A percentile compares a stretch with the other conserved stretches of the same genome.
These are phyloP conservation scores for Phenacoccus solenopsis DNA, from an alignment of 1,140 invertebrate genomes.

Conservation along the genomic window DNA sequence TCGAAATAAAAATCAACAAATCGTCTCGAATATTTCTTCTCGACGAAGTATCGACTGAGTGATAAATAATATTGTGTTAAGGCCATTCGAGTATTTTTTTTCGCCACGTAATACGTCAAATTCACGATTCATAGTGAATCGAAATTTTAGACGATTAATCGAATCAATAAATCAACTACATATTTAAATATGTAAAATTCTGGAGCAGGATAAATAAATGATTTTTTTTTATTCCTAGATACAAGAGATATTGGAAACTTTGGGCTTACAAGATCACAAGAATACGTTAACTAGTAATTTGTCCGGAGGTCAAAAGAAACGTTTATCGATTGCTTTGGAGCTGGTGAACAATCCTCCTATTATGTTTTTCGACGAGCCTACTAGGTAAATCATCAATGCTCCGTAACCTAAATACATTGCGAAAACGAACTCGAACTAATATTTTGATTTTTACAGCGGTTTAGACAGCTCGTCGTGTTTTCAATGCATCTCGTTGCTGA, in stretches of 20 bases:
- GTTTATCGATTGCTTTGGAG: slow-evolving; percentile 90
- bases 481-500: slow-evolving; percentile 68
- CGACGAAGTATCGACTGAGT: no score
- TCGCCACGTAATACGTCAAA: no score
- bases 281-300: slow-evolving; percentile 79
- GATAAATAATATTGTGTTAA: no score
- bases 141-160: no score
- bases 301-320: slow-evolving; percentile 91
- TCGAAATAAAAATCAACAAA: no score
- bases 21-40: no score
- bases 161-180: background rate
- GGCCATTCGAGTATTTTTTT: no score
- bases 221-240: slow-evolving; percentile 45
- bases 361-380: slow-evolving; percentile 98
- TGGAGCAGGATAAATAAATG: background rate
- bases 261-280: slow-evolving; percentile 72
- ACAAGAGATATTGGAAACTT: slow-evolving; percentile 77
- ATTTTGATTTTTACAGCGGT: slow-evolving; percentile 48
- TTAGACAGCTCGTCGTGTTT: slow-evolving; percentile 82
- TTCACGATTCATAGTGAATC: no score
- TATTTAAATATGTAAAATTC: background rate
- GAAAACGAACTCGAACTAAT: background rate
- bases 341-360: slow-evolving; percentile 90
- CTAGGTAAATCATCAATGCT: slow-evolving; percentile 41
- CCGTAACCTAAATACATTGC: background rate